A percentile compares a stretch with the other conserved stretches of the same genome.
These are phyloP conservation scores for Myripristis jacobus DNA, from an alignment of 2,797 vertebrate genomes.

Conservation along the genomic window DNA sequence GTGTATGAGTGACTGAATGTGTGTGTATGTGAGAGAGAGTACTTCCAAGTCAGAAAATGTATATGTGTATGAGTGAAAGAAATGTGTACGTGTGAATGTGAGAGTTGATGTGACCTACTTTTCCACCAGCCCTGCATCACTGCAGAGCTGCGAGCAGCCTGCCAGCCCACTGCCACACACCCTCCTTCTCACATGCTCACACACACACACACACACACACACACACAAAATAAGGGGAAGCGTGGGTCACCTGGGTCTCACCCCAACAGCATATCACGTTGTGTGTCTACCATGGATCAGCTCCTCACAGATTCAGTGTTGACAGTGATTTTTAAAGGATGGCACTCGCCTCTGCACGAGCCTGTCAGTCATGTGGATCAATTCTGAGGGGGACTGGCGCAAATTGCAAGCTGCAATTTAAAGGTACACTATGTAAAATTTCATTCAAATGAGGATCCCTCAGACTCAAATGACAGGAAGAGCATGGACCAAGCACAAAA, in stretches of 20 bases:
- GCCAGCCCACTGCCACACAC: constrained; percentile 7
- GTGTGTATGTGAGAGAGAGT: constrained; percentile 37
- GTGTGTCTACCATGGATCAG: neutral
- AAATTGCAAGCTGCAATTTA: no score
- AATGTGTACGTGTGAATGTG: constrained; percentile 28
- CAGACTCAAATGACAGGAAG: no score
- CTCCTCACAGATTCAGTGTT: neutral
- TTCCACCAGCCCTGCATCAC: constrained; percentile 47
- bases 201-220: neutral
- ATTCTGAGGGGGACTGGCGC: no score
- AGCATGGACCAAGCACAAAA: no score
- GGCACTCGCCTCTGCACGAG: neutral
- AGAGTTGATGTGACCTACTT: constrained; percentile 76
- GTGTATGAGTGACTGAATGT: constrained; percentile 1
- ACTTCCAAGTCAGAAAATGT: constrained; percentile 51
- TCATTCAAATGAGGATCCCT: no score
- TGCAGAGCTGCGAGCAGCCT: constrained; percentile 6
- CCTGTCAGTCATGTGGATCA: neutral
- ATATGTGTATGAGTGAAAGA: constrained; percentile 57
- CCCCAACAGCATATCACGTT: neutral
- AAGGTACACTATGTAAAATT: no score
- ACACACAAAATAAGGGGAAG: constrained; percentile 2
- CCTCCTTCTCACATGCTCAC: neutral
- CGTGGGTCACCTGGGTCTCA: neutral
- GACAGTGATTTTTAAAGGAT: neutral